Evolutionary conservation across 1,140 invertebrate species (phyloP), one percentile per base, ranked within the genome.

Genomic region (Micrasema longulum): DNA sequence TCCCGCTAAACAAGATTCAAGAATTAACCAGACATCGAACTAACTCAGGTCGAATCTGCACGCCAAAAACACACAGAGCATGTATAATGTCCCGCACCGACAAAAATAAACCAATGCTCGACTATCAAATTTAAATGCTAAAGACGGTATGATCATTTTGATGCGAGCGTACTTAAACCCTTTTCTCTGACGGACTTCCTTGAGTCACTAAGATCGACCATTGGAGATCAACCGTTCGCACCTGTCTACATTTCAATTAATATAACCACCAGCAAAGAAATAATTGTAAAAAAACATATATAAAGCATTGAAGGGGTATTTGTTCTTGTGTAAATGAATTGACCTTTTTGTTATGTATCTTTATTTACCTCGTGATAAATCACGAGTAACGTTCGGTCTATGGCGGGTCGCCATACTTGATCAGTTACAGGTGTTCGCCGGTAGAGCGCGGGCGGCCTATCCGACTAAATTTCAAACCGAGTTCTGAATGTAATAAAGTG

Each of bases 401-500:
- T 45, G 41, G 60, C 60, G 43, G 38, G 47, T 55, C 50, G 48
- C 65, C 65, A 68, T 68, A 68, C 65, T 68, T 69, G 20, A 62
- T 69, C 50, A 69, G 67, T 69, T 69, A 62, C 67, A 69, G 67
- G 67, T 69, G 67, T 52, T 53, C 38, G 67, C 53, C 67, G 67
- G 36, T 41, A 69, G 67, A 69, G 67, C 26, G 53, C 53, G 52
- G 41, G 38, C 38, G 64, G 20, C 14, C 26, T 52, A 52, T 31
- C 18, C 50, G 45, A 31, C 36, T 18, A 31, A 47, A 65, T 23
- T 65, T 43, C 38, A 43, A 63, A 57, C 26, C 7, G 26, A 31
- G 26, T 31, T 31, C n/a, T n/a, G n/a, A n/a, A n/a, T n/a, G 14
- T 35, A 36, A 57, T 31, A 57, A 48, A 65, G n/a, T 65, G 62